These are phyloP conservation scores for Monomorium pharaonis DNA, from an alignment of 1,140 invertebrate genomes.

Conservation along the genomic window DNA sequence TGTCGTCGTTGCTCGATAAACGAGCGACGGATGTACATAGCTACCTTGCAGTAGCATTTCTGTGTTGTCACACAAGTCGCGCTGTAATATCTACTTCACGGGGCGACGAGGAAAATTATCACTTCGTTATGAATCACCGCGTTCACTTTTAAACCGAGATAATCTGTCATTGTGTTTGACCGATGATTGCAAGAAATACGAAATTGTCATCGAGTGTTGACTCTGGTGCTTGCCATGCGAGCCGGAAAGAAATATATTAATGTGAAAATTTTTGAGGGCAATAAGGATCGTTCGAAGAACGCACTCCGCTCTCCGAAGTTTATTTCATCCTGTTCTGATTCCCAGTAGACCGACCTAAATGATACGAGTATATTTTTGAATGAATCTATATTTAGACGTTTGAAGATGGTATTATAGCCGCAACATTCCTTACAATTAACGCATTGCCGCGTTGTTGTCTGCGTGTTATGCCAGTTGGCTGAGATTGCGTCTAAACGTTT, in stretches of 20 bases:
- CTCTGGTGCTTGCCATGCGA: too few species aligned
- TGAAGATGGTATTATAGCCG: slow-evolving; percentile 18
- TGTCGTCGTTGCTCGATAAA: not conserved
- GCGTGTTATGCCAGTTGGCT: slow-evolving; percentile 8
- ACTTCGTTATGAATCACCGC: slow-evolving; percentile 15
- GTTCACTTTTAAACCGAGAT: not conserved
- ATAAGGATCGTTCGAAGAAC: not conserved
- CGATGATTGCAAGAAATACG: not conserved
- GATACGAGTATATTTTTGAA: slow-evolving; percentile 3
- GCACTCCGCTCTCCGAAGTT: not conserved
- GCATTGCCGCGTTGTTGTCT: not conserved
- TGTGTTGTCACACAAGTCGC: not conserved
- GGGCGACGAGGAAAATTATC: slow-evolving; percentile 1
- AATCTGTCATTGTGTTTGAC: not conserved
- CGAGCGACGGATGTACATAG: not conserved
- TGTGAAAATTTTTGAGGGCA: not conserved
- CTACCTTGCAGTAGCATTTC: not conserved
- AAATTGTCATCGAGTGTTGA: not conserved
- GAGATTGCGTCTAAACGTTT: not conserved
- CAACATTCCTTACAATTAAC: not conserved
- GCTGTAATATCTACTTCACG: not conserved
- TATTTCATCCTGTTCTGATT: not conserved
- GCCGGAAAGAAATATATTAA: not conserved
- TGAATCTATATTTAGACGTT: slow-evolving; percentile 21
- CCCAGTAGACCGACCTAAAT: not conserved